Evolutionary conservation across 2,113 vertebrate species (phyloP).

Genomic region (Laterallus jamaicensis): DNA sequence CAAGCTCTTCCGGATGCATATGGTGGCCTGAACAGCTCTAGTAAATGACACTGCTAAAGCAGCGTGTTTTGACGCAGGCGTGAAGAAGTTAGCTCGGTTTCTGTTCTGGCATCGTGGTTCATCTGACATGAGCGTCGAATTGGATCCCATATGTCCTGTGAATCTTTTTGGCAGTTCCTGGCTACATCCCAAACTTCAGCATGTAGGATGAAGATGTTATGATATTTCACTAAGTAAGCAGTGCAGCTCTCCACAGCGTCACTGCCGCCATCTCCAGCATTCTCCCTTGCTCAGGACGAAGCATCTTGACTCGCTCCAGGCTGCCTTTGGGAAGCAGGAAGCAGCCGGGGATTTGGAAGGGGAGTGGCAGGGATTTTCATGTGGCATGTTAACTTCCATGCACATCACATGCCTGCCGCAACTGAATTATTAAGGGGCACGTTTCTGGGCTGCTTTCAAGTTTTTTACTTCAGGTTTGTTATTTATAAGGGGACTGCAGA

Average conservation of each 20-base stretch:
- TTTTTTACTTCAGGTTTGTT: not conserved
- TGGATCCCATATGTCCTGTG: conserved; percentile 61
- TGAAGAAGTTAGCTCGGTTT: conserved; percentile 52
- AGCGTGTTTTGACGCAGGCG: conserved; percentile 33
- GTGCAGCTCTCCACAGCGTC: not conserved
- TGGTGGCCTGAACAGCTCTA: conserved; percentile 52
- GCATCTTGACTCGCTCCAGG: not conserved
- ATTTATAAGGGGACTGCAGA: not conserved
- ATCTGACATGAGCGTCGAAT: conserved; percentile 47
- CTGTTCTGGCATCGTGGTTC: conserved; percentile 51
- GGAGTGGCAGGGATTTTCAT: not conserved
- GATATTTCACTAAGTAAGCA: conserved; percentile 32
- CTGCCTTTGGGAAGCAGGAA: not conserved
- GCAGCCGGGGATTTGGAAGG: not conserved
- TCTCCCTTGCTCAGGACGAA: not conserved
- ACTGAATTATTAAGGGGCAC: not conserved
- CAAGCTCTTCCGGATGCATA: not conserved
- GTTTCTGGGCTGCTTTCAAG: not conserved
- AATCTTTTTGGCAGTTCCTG: conserved; percentile 67
- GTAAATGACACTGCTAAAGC: conserved; percentile 45
- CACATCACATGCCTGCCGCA: not conserved
- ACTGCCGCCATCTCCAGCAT: not conserved
- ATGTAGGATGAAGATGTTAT: conserved; percentile 55
- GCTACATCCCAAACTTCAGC: conserved; percentile 54
- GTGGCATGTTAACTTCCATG: not conserved